Percentiles rank a stretch among this genome's conserved stretches.
These are phyloP conservation scores for Eudorcas thomsonii DNA, from an alignment of 2,113 vertebrate genomes.

Conservation along the genomic window DNA sequence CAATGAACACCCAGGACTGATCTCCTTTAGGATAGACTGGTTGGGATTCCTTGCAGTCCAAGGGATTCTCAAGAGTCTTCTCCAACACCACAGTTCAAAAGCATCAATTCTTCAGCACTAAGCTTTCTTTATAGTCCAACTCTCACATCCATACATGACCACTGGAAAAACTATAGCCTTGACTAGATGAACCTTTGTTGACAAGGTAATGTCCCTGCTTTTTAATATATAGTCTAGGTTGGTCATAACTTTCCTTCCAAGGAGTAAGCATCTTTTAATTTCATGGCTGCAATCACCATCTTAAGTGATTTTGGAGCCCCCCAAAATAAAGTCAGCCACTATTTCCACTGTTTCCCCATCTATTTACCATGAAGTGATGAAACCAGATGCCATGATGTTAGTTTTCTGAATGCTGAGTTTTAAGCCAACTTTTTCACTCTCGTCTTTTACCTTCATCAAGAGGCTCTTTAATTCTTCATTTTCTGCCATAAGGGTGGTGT, in stretches of 20 bases:
- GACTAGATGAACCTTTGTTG: background rate
- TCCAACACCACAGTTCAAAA: background rate
- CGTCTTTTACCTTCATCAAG: background rate
- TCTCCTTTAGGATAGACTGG: background rate
- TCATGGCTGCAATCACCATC: background rate
- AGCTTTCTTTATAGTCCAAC: background rate
- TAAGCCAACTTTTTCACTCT: background rate
- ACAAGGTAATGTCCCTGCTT: background rate
- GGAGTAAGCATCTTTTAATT: background rate
- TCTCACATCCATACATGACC: background rate
- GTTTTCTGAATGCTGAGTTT: background rate
- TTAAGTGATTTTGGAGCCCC: background rate
- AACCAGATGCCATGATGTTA: background rate
- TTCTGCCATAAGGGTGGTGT: background rate
- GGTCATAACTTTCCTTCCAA: background rate
- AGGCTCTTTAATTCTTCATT: background rate
- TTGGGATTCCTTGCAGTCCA: background rate
- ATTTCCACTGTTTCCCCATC: background rate
- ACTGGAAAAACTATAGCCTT: background rate
- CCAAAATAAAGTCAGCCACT: fast-evolving
- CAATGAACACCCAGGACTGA: background rate
- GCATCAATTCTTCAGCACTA: fast-evolving
- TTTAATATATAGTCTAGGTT: background rate
- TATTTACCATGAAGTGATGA: background rate
- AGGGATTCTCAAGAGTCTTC: background rate